Evolutionary conservation across 2,113 vertebrate genomes (phyloP).

Genomic region (Callipepla squamata): DNA sequence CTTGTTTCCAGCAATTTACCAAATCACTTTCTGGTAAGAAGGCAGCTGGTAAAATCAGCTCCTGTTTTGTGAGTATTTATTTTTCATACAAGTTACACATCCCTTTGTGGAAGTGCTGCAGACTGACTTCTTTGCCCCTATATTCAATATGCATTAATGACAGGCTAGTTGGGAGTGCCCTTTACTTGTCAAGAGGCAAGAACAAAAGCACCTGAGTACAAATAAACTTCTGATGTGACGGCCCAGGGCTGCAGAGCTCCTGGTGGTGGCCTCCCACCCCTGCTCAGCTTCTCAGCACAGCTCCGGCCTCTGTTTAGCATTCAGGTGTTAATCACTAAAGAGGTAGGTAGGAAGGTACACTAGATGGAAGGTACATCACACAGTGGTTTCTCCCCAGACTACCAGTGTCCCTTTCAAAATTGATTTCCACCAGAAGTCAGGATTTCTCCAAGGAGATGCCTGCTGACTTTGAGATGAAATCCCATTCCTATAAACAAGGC

Average conservation of each 20-base stretch:
- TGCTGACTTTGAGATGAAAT: background rate
- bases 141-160: background rate
- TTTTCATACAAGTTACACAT: background rate
- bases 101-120: background rate
- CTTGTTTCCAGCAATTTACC: background rate
- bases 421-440: background rate
- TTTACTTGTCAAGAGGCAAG: background rate
- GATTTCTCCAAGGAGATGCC: conserved; percentile 11
- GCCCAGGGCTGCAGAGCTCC: background rate
- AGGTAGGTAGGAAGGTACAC: background rate
- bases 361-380: background rate
- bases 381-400: background rate
- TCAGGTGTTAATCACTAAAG: background rate
- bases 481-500: background rate
- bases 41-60: background rate
- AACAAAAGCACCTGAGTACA: background rate
- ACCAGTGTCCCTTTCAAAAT: background rate
- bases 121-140: background rate
- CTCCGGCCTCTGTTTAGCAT: background rate
- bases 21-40: background rate
- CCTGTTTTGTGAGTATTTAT: background rate
- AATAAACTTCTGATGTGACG: background rate
- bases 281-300: background rate
- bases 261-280: background rate
- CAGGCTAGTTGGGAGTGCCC: background rate